Evolutionary conservation across 1,140 invertebrate species (phyloP).

Genomic region (Lepidotrigona ventralis): DNA sequence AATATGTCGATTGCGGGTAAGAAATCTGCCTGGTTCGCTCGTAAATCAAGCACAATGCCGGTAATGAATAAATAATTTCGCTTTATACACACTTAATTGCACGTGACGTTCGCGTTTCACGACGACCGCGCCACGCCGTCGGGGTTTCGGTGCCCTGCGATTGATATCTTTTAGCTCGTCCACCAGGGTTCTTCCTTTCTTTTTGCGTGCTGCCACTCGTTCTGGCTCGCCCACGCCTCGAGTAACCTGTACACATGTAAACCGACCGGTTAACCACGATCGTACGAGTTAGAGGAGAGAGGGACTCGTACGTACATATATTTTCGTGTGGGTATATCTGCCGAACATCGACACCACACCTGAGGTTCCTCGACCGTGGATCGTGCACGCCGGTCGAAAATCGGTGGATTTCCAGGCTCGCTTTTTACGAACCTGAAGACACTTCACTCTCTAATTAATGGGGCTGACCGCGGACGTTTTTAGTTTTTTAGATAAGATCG

Average conservation of each 20-base stretch:
- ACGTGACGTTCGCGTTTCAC: conserved; percentile 26
- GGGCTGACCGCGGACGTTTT: background rate
- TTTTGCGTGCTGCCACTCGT: conserved; percentile 58
- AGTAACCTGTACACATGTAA: conserved; percentile 64
- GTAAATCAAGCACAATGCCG: background rate
- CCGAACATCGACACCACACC: conserved; percentile 24
- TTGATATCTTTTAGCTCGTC: conserved; percentile 48
- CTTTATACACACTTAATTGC: conserved; percentile 28
- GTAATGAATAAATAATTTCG: conserved; percentile 11
- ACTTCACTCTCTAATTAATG: background rate
- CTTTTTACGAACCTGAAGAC: background rate
- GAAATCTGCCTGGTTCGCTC: background rate
- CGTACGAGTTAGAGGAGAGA: conserved; percentile 31
- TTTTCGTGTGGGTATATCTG: conserved; percentile 47
- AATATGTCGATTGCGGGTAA: background rate
- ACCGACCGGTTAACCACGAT: conserved; percentile 65
- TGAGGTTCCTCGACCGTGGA: conserved; percentile 35
- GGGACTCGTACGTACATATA: conserved; percentile 46
- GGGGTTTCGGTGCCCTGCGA: conserved; percentile 35
- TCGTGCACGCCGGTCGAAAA: conserved; percentile 4
- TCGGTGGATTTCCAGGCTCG: background rate
- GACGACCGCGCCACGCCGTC: conserved; percentile 2
- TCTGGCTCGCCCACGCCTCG: conserved; percentile 65
- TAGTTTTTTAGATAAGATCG: background rate
- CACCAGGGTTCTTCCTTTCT: conserved; percentile 40